These are phyloP conservation scores for Oligia fasciuncula DNA, from an alignment of 2,888 invertebrate species.

Conservation along the genomic window DNA sequence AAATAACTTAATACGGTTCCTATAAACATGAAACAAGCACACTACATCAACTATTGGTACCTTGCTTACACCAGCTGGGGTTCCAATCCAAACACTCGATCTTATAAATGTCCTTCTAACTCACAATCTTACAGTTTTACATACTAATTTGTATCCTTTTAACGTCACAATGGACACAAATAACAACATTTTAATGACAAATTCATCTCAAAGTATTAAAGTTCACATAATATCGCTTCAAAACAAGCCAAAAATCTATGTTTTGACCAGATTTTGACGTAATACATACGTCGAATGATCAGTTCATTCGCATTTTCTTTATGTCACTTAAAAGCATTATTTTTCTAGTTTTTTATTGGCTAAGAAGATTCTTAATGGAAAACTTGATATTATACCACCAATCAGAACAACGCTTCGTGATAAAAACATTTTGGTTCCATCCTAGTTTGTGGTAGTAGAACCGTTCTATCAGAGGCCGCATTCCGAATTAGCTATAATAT, in stretches of 20 bases:
- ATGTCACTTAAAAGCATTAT: constrained; percentile 11
- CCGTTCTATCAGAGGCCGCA: constrained; percentile 2
- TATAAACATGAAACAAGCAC: constrained; percentile 63
- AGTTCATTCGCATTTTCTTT: constrained; percentile 64
- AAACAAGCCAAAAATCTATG: constrained; percentile 79
- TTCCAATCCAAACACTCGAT: constrained; percentile 73
- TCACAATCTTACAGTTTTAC: constrained; percentile 66
- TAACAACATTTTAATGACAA: constrained; percentile 60
- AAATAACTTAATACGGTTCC: constrained; percentile 52
- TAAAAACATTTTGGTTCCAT: background rate
- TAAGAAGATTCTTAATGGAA: constrained; percentile 39
- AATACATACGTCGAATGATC: constrained; percentile 65
- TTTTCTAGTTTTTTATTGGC: constrained; percentile 53
- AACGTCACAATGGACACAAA: constrained; percentile 52
- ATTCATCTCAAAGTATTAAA: constrained; percentile 42
- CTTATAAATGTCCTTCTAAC: constrained; percentile 66
- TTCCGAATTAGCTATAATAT: too few species aligned
- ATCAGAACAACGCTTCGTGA: constrained; percentile 27
- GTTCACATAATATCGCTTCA: constrained; percentile 67
- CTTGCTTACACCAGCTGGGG: constrained; percentile 80
- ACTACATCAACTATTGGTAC: constrained; percentile 63
- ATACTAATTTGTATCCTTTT: constrained; percentile 55
- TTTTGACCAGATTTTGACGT: constrained; percentile 81
- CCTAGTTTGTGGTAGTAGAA: constrained; percentile 3
- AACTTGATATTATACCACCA: constrained; percentile 17